These are phyloP conservation scores for Cryptocephalus primarius DNA, from an alignment of 2,888 invertebrate species.

Conservation along the genomic window DNA sequence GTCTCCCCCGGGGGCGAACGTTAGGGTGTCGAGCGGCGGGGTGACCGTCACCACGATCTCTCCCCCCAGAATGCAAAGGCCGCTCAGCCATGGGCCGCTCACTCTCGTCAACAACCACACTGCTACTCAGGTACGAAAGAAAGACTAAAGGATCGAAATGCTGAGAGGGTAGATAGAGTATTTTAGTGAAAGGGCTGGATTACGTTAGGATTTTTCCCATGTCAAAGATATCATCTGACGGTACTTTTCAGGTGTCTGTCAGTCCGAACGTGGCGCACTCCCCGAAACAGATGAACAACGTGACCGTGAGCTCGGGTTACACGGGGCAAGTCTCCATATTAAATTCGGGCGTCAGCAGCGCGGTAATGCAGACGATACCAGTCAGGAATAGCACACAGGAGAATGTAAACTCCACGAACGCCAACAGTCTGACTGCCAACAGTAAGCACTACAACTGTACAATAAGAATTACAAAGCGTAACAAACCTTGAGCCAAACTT, in stretches of 20 bases:
- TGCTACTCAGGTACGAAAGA: slow-evolving; percentile 26
- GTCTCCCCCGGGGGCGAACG: slow-evolving; percentile 39
- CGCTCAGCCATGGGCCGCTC: slow-evolving; percentile 45
- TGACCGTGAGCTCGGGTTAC: slow-evolving; percentile 34
- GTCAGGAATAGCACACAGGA: slow-evolving; percentile 24
- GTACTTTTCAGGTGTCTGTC: slow-evolving; percentile 10
- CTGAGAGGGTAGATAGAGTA: no score
- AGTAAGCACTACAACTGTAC: slow-evolving; percentile 17
- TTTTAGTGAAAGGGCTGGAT: no score
- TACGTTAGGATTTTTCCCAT: no score
- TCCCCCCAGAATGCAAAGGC: slow-evolving; percentile 39
- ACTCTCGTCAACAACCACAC: slow-evolving; percentile 25
- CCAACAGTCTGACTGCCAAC: slow-evolving; percentile 17
- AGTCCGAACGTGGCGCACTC: slow-evolving; percentile 10
- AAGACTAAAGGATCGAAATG: no score
- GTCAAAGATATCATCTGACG: no score
- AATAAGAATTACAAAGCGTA: no score
- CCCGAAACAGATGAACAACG: slow-evolving; percentile 18
- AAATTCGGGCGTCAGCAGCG: slow-evolving; percentile 25
- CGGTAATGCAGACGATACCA: slow-evolving; percentile 31
- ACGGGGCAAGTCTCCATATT: slow-evolving; percentile 34
- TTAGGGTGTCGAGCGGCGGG: slow-evolving; percentile 43
- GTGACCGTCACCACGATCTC: slow-evolving; percentile 57
- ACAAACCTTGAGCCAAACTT: no score
- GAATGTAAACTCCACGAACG: slow-evolving; percentile 11